These are phyloP conservation scores for Astur gentilis DNA, from an alignment of 2,113 vertebrate genomes.

Conservation along the genomic window DNA sequence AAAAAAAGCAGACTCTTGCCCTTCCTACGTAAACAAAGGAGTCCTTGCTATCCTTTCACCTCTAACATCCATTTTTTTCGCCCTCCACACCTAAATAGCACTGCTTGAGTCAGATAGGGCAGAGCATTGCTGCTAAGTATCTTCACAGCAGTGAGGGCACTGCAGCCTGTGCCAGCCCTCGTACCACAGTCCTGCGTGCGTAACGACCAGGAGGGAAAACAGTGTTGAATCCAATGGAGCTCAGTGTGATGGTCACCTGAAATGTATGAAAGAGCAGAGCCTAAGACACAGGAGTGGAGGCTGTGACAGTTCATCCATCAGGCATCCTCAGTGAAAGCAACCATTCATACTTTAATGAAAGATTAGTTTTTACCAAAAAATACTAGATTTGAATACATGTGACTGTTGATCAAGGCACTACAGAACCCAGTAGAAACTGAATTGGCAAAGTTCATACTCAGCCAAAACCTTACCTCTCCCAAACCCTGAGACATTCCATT, in stretches of 20 bases:
- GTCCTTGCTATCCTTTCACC: neutral
- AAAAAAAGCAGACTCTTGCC: neutral
- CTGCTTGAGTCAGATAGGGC: neutral
- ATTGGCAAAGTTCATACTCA: neutral
- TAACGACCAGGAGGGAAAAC: neutral
- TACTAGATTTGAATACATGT: neutral
- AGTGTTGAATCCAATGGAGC: neutral
- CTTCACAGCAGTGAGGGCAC: neutral
- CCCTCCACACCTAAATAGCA: neutral
- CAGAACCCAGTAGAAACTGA: neutral
- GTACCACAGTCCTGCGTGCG: fast-evolving
- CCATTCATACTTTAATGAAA: neutral
- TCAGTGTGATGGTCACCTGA: neutral
- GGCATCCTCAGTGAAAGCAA: neutral
- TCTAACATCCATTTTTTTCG: neutral
- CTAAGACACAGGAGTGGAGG: neutral
- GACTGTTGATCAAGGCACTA: neutral
- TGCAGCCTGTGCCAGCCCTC: neutral
- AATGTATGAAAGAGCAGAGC: neutral
- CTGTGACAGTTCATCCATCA: neutral
- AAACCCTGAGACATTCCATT: neutral
- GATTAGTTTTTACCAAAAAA: neutral
- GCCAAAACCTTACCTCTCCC: neutral
- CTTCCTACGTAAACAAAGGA: neutral
- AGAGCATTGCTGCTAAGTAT: neutral